phyloP scores from a whole-genome alignment of 2,888 invertebrate species.

The Drepana falcataria region DNA sequence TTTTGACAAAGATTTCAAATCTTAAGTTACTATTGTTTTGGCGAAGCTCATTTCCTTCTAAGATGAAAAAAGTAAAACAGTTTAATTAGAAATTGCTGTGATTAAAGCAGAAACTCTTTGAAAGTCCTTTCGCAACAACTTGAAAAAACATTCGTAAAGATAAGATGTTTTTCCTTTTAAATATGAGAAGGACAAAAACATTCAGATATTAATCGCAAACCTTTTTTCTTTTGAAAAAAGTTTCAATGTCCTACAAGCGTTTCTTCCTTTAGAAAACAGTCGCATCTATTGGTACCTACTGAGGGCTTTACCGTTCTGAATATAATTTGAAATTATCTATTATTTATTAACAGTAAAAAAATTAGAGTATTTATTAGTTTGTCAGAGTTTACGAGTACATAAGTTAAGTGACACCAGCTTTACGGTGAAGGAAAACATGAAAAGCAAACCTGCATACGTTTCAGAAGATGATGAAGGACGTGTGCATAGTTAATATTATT shows the following conservation, averaged over 20 bases:
- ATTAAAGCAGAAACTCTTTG: neutral
- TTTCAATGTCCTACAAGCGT: neutral
- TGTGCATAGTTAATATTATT: too few relatives aligned
- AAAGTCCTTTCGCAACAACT: neutral
- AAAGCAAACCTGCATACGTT: too few relatives aligned
- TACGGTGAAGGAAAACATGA: too few relatives aligned
- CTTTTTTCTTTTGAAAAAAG: slow-evolving; percentile 1
- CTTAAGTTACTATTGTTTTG: neutral
- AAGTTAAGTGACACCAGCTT: too few relatives aligned
- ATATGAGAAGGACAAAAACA: neutral
- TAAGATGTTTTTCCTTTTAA: neutral
- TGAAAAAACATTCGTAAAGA: neutral
- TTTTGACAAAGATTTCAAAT: too few relatives aligned
- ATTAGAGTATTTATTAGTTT: too few relatives aligned
- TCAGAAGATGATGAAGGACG: too few relatives aligned
- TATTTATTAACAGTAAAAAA: too few relatives aligned
- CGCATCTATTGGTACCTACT: neutral
- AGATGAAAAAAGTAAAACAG: neutral
- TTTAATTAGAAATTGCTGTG: neutral
- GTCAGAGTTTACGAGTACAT: too few relatives aligned
- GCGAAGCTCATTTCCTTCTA: neutral
- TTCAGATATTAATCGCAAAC: neutral
- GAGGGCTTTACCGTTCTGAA: neutral
- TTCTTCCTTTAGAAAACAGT: neutral
- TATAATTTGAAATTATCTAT: too few relatives aligned